Percentiles rank a stretch among this genome's conserved stretches.
These are phyloP conservation scores for Labeo rohita DNA, from an alignment of 2,113 vertebrate genomes.

Conservation along the genomic window DNA sequence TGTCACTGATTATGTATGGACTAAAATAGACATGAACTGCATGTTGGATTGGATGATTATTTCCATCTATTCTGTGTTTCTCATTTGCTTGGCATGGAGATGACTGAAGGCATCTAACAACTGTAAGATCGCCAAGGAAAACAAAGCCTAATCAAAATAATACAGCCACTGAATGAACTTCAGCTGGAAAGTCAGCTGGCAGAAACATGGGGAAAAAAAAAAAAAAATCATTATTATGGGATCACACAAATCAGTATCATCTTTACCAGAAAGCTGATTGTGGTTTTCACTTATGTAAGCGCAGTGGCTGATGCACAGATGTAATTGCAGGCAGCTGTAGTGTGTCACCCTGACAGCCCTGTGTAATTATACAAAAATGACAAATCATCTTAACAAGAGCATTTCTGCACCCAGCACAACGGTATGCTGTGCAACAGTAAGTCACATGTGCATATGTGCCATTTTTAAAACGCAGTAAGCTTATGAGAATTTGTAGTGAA, in stretches of 20 bases:
- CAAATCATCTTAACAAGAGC: slow-evolving; percentile 23
- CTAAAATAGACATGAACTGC: neutral
- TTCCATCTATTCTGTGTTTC: neutral
- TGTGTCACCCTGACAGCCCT: slow-evolving; percentile 8
- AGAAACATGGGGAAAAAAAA: neutral
- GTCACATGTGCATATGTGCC: neutral
- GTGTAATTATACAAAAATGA: slow-evolving; percentile 48
- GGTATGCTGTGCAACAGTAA: neutral
- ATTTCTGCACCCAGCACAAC: slow-evolving; percentile 19
- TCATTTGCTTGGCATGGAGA: neutral
- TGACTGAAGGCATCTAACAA: neutral
- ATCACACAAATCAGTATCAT: neutral
- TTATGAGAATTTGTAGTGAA: slow-evolving; percentile 2
- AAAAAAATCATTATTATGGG: no score
- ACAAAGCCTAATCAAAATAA: slow-evolving; percentile 1
- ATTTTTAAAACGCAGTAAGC: neutral
- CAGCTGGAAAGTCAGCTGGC: neutral
- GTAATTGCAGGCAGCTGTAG: slow-evolving; percentile 50
- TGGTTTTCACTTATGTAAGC: slow-evolving; percentile 4
- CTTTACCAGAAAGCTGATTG: slow-evolving; percentile 2
- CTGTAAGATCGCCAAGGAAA: neutral
- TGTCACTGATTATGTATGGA: neutral
- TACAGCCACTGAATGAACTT: neutral
- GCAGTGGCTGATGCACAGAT: neutral
- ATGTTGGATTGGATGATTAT: neutral